Percentiles rank a stretch among this genome's conserved stretches.
Evolutionary conservation across 2,888 invertebrate species (phyloP).

Genomic region (Lutraria lutraria): DNA sequence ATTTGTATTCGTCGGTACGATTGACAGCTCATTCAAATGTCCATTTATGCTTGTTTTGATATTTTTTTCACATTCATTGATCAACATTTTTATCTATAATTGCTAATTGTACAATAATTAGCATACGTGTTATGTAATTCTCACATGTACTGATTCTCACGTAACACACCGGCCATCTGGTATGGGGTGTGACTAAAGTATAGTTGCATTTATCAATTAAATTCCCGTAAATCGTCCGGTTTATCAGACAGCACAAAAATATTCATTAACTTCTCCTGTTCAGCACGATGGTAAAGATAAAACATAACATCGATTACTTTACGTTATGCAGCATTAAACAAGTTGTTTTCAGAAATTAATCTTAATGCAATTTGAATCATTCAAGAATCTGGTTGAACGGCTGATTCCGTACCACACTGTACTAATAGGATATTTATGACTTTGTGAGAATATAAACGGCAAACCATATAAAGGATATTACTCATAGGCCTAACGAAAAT

Average conservation of each 20-base stretch:
- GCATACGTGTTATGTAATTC: neutral
- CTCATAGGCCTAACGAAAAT: no score
- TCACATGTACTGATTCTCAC: constrained; percentile 23
- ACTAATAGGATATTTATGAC: no score
- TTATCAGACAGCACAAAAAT: constrained; percentile 33
- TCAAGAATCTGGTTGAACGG: no score
- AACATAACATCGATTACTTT: constrained; percentile 1
- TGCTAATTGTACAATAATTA: neutral
- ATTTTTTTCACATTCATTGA: neutral
- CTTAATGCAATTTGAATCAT: no score
- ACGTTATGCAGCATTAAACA: neutral
- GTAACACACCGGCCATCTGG: constrained; percentile 32
- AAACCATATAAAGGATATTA: no score
- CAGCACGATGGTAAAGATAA: neutral
- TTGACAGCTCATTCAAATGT: neutral
- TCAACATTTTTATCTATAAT: constrained; percentile 21
- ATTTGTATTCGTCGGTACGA: neutral
- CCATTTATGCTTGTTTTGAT: neutral
- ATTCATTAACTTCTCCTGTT: constrained; percentile 30
- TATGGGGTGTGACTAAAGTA: constrained; percentile 37
- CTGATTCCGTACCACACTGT: no score
- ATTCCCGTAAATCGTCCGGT: neutral
- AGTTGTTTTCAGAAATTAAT: neutral
- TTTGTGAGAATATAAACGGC: no score
- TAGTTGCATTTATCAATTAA: constrained; percentile 27